Conservation (phyloP, 2,888 invertebrate species). For the Xestia c-nigrum region DNA sequence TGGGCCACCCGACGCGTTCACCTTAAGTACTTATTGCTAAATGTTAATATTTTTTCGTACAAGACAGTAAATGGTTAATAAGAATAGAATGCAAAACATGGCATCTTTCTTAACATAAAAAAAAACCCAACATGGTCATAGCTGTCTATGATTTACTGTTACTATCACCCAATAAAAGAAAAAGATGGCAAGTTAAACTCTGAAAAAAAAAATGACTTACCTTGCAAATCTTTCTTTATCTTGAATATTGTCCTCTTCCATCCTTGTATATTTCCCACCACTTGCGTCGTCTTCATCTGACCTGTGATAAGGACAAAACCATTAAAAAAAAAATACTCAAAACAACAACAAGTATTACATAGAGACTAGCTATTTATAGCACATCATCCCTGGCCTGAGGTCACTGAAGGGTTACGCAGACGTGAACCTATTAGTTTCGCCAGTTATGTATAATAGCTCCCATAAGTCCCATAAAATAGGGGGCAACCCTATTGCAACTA, state of each 20-base stretch:
- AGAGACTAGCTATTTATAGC: background rate
- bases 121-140: background rate
- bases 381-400: background rate
- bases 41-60: background rate
- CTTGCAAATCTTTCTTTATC: conserved; percentile 99
- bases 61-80: background rate
- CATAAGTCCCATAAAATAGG: background rate
- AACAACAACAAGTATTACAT: too few species aligned
- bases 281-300: conserved; percentile 97
- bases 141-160: background rate
- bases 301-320: conserved; percentile 82
- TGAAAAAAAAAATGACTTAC: conserved; percentile 76
- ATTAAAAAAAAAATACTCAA: conserved; percentile 7
- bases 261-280: conserved; percentile 95
- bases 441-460: background rate
- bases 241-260: conserved; percentile 98
- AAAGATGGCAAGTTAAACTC: background rate
- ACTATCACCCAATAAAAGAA: background rate
- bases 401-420: background rate
- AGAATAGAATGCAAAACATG: background rate
- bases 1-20: too few species aligned
- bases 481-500: background rate
- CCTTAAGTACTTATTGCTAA: background rate
- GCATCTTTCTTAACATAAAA: background rate
- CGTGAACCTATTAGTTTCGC: background rate